These are phyloP conservation scores for Coregonus clupeaformis DNA, from an alignment of 2,113 vertebrate species.

Conservation along the genomic window DNA sequence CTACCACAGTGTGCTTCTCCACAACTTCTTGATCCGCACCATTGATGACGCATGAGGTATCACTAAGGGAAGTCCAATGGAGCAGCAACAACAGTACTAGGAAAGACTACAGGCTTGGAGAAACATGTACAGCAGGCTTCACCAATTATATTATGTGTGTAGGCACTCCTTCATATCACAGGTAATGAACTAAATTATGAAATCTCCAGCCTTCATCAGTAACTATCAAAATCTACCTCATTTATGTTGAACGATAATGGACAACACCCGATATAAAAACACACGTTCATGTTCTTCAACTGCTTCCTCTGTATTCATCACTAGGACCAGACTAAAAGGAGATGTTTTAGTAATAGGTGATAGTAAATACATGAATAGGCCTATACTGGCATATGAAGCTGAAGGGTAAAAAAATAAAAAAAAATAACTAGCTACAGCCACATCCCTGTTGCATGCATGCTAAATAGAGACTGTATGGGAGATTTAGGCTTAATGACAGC, in stretches of 20 bases:
- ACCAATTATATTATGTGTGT: background rate
- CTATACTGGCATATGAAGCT: background rate
- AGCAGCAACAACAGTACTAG: background rate
- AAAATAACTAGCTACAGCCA: background rate
- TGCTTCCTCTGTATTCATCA: background rate
- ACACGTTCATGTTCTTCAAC: background rate
- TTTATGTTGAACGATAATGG: conserved; percentile 5
- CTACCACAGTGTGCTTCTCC: background rate
- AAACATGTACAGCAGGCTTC: background rate
- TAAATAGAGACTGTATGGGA: background rate
- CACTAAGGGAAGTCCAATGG: background rate
- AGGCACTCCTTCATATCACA: conserved; percentile 7
- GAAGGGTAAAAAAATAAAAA: background rate
- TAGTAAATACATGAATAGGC: background rate
- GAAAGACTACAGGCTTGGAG: background rate
- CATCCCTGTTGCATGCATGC: background rate
- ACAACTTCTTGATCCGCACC: background rate
- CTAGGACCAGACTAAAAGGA: background rate
- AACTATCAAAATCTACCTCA: conserved; percentile 19
- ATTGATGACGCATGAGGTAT: background rate
- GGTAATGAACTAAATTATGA: background rate
- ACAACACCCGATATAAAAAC: background rate
- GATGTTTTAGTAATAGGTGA: background rate
- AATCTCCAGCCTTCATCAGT: conserved; percentile 10
- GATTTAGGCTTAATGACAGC: background rate